These are phyloP conservation scores for Tyrannus savana DNA, from an alignment of 2,113 vertebrate species.

Conservation along the genomic window DNA sequence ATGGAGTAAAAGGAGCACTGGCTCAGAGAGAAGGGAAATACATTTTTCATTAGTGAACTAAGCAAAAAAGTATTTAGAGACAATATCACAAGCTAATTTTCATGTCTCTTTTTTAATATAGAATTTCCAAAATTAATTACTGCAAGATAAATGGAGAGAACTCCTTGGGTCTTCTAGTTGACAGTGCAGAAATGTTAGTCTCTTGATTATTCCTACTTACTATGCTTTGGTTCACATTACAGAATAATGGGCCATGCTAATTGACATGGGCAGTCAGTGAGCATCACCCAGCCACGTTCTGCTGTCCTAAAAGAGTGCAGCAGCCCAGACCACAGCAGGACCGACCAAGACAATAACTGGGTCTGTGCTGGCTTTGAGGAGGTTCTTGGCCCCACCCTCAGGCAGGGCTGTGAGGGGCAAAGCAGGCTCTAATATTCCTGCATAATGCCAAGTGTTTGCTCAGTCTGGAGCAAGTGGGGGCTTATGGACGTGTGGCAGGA, in stretches of 20 bases:
- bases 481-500: background rate
- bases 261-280: background rate
- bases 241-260: background rate
- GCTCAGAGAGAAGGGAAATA: slow-evolving; percentile 34
- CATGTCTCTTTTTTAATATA: background rate
- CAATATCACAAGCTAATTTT: background rate
- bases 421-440: background rate
- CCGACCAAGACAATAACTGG: background rate
- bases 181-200: background rate
- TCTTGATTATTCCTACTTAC: background rate
- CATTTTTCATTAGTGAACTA: background rate
- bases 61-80: background rate
- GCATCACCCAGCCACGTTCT: background rate
- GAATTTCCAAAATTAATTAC: background rate
- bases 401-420: background rate
- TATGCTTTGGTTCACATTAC: background rate
- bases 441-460: background rate
- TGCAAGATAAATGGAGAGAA: background rate
- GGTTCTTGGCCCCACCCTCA: background rate
- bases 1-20: background rate
- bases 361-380: background rate
- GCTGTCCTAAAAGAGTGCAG: background rate
- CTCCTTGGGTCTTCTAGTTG: background rate
- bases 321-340: background rate
- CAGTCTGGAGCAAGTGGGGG: background rate